These are phyloP conservation scores for Wasmannia auropunctata DNA, from an alignment of 1,140 invertebrate genomes.

Conservation along the genomic window DNA sequence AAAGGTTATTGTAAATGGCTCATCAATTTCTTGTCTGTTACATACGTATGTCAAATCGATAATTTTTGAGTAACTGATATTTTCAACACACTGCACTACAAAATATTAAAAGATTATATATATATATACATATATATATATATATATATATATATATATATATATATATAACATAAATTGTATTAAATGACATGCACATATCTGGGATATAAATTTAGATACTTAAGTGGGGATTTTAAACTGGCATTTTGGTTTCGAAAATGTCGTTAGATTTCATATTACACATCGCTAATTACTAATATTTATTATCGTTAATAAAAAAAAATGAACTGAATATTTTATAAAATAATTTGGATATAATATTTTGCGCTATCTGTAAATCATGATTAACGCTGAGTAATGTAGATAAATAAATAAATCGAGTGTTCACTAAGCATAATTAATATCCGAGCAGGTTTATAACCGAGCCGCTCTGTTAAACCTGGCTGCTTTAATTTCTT, in stretches of 20 bases:
- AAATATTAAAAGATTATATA: not conserved
- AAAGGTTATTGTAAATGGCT: not conserved
- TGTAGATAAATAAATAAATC: constrained; percentile 47
- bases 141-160: no score
- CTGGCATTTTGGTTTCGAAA: not conserved
- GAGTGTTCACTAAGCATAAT: constrained; percentile 42
- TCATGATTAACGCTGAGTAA: constrained; percentile 12
- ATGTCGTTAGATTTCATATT: not conserved
- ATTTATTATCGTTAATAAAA: constrained; percentile 10
- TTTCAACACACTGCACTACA: not conserved
- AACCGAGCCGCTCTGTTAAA: constrained; percentile 48
- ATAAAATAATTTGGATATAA: constrained; percentile 11
- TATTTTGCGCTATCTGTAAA: constrained; percentile 9
- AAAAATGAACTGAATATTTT: constrained; percentile 16
- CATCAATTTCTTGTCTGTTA: not conserved
- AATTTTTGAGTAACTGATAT: not conserved
- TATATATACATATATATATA: no score
- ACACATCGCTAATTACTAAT: not conserved
- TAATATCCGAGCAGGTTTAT: constrained; percentile 33
- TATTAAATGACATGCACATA: not conserved
- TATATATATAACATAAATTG: no score
- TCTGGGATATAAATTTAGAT: constrained; percentile 23
- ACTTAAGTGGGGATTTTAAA: not conserved
- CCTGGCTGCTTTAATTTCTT: constrained; percentile 44
- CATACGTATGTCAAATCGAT: not conserved